A percentile compares a stretch with the other conserved stretches of the same genome.
These are phyloP conservation scores for Nebria brevicollis DNA, from an alignment of 2,888 invertebrate genomes.

Conservation along the genomic window DNA sequence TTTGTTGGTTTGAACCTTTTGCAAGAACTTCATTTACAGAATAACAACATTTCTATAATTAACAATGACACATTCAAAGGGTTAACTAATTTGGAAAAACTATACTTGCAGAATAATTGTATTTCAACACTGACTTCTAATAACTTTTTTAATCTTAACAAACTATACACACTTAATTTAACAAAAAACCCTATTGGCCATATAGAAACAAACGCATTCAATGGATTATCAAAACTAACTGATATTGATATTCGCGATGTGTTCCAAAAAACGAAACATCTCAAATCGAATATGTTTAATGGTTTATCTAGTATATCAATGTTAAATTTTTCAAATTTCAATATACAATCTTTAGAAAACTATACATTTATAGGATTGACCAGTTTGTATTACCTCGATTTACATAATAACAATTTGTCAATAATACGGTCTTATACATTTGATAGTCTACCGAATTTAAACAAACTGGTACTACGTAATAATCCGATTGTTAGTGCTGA, in stretches of 20 bases:
- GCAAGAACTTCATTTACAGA: slow-evolving; percentile 5
- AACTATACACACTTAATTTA: slow-evolving; percentile 9
- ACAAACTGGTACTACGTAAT: slow-evolving; percentile 13
- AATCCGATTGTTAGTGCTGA: slow-evolving; percentile 26
- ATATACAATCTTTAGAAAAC: slow-evolving; percentile 20
- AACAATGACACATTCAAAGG: slow-evolving; percentile 10
- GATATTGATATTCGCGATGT: slow-evolving; percentile 22
- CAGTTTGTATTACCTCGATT: slow-evolving; percentile 16
- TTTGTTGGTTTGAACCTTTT: slow-evolving; percentile 20
- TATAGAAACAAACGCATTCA: slow-evolving; percentile 25
- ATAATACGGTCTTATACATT: slow-evolving; percentile 24
- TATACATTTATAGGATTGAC: slow-evolving; percentile 19
- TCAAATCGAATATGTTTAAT: slow-evolving; percentile 24
- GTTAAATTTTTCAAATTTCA: slow-evolving; percentile 17
- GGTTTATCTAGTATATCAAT: slow-evolving; percentile 20
- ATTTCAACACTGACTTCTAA: slow-evolving; percentile 15
- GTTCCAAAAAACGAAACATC: slow-evolving; percentile 12
- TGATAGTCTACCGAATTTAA: background rate
- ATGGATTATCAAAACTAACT: background rate
- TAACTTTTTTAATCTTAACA: slow-evolving; percentile 10
- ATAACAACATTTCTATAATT: slow-evolving; percentile 27
- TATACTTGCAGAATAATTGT: slow-evolving; percentile 20
- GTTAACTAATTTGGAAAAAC: background rate
- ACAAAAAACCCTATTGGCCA: slow-evolving; percentile 20
- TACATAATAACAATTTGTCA: slow-evolving; percentile 32